These are phyloP conservation scores for Drosophila aldrichi DNA, from an alignment of 2,888 invertebrate species.

Conservation along the genomic window DNA sequence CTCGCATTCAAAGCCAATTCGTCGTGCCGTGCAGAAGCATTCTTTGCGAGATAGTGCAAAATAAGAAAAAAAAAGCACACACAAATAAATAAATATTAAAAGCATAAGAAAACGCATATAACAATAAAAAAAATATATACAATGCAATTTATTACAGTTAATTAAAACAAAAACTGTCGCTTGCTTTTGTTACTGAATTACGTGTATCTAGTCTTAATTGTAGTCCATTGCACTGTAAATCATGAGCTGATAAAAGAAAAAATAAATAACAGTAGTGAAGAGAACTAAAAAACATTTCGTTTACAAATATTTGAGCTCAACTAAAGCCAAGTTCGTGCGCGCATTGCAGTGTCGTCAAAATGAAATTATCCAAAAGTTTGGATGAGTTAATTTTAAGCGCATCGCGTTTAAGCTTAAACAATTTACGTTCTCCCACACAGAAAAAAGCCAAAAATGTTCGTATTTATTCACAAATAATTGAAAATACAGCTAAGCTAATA, in stretches of 20 bases:
- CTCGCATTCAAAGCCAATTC: slow-evolving; percentile 41
- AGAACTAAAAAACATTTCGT: slow-evolving; percentile 15
- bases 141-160: slow-evolving; percentile 33
- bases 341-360: slow-evolving; percentile 62
- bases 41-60: slow-evolving; percentile 28
- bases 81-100: background rate
- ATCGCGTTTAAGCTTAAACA: slow-evolving; percentile 84
- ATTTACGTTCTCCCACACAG: slow-evolving; percentile 81
- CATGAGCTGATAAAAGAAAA: slow-evolving; percentile 34
- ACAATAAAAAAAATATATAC: background rate
- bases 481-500: slow-evolving; percentile 1
- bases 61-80: background rate
- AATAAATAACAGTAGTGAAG: background rate
- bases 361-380: slow-evolving; percentile 85
- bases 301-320: slow-evolving; percentile 24
- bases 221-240: slow-evolving; percentile 24
- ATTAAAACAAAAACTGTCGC: slow-evolving; percentile 29
- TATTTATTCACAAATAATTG: slow-evolving; percentile 6
- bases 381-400: slow-evolving; percentile 85
- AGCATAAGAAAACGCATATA: background rate
- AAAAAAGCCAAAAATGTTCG: slow-evolving; percentile 84
- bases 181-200: slow-evolving; percentile 11
- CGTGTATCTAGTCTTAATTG: slow-evolving; percentile 38
- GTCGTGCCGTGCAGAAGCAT: slow-evolving; percentile 58
- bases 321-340: slow-evolving; percentile 1